These are phyloP conservation scores for Micromussa lordhowensis DNA, from an alignment of 92 coral and sea anemone genomes.

Conservation along the genomic window DNA sequence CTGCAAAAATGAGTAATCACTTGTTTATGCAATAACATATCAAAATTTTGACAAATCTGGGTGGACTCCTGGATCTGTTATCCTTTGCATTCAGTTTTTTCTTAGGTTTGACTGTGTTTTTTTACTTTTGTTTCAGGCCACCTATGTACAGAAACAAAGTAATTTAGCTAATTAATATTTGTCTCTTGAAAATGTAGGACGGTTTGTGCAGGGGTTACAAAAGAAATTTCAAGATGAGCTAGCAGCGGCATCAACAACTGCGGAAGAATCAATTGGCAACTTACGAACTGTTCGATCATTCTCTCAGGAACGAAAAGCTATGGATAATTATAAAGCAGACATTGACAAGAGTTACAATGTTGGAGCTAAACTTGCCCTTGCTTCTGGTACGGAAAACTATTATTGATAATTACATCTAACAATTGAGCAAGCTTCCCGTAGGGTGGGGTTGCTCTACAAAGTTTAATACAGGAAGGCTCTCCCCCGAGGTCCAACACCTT, in stretches of 20 bases:
- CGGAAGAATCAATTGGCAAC: conserved; percentile 93
- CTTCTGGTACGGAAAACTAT: conserved; percentile 70
- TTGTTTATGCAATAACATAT: no score
- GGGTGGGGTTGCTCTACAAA: no score
- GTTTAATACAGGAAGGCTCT: no score
- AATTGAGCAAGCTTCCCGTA: no score
- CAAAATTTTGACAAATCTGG: no score
- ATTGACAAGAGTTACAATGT: conserved; percentile 82
- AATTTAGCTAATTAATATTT: neutral
- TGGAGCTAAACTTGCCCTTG: conserved; percentile 87
- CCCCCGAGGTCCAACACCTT: no score
- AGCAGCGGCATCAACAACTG: conserved; percentile 89
- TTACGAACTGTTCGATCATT: conserved; percentile 94
- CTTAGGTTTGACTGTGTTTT: neutral
- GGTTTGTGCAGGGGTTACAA: conserved; percentile 77
- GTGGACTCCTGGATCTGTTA: no score
- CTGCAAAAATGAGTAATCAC: no score
- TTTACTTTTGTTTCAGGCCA: no score
- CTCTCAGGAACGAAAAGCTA: conserved; percentile 88
- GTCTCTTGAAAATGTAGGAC: conserved; percentile 54
- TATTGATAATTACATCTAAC: no score
- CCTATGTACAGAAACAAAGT: no score
- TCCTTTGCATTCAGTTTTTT: no score
- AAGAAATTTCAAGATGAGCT: conserved; percentile 91
- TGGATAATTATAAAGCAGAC: conserved; percentile 71